These are phyloP conservation scores for Drosophila triauraria DNA, from an alignment of 1,140 invertebrate genomes.

Conservation along the genomic window DNA sequence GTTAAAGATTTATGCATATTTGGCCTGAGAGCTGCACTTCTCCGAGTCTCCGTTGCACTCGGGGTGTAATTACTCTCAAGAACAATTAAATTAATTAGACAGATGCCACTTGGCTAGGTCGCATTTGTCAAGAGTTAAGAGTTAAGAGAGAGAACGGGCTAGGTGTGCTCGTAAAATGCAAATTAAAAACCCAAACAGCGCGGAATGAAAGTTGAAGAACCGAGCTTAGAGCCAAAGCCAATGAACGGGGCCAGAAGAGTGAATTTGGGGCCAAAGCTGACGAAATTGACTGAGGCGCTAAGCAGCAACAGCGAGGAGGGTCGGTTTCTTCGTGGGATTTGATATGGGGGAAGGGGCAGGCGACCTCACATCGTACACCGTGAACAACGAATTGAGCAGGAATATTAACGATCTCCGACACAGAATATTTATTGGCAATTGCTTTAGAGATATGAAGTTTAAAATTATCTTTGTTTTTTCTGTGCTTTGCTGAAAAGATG, in stretches of 20 bases:
- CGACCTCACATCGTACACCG: slow-evolving; percentile 31
- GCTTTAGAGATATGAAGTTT: background rate
- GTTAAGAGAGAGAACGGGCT: slow-evolving; percentile 16
- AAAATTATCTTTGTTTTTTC: too few relatives aligned
- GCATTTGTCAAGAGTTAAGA: slow-evolving; percentile 37
- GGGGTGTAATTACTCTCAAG: background rate
- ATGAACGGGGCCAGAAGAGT: slow-evolving; percentile 61
- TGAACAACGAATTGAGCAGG: background rate
- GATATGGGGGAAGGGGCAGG: slow-evolving; percentile 14
- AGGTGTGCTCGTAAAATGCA: slow-evolving; percentile 70
- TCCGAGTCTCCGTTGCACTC: background rate
- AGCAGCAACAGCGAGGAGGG: slow-evolving; percentile 9
- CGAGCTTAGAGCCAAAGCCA: slow-evolving; percentile 49
- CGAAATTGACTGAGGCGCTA: slow-evolving; percentile 42
- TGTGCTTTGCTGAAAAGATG: too few relatives aligned
- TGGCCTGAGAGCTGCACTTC: slow-evolving; percentile 13
- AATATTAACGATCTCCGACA: background rate
- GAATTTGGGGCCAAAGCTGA: slow-evolving; percentile 62
- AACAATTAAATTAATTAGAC: slow-evolving; percentile 35
- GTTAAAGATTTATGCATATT: slow-evolving; percentile 26
- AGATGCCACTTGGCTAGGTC: slow-evolving; percentile 9
- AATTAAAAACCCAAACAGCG: slow-evolving; percentile 67
- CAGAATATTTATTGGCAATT: background rate
- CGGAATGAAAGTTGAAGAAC: slow-evolving; percentile 75
- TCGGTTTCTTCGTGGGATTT: slow-evolving; percentile 32